These are phyloP conservation scores for Tychaedon coryphoeus DNA, from an alignment of 2,113 vertebrate species.

Conservation along the genomic window DNA sequence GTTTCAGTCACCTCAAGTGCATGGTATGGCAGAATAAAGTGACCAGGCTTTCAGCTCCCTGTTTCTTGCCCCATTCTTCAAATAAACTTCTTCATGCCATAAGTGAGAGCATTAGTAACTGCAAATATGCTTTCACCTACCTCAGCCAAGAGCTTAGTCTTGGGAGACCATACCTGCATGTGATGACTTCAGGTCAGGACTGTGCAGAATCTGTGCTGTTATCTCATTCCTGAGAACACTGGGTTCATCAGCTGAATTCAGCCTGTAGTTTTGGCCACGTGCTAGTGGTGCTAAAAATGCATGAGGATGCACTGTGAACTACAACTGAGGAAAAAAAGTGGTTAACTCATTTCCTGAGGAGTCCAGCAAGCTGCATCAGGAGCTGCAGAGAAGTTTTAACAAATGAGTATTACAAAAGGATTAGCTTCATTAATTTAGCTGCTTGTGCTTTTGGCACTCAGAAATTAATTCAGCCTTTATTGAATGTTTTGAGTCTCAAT, in stretches of 20 bases:
- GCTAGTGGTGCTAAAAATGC: background rate
- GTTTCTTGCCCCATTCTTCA: background rate
- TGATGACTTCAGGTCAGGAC: background rate
- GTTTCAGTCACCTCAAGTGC: background rate
- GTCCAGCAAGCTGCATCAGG: background rate
- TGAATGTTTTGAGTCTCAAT: background rate
- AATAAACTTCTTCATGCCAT: background rate
- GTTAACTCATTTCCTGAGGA: background rate
- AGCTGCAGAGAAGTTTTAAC: background rate
- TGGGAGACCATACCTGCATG: background rate
- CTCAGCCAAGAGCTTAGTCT: background rate
- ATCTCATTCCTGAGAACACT: background rate
- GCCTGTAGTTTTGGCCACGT: background rate
- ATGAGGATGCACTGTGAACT: background rate
- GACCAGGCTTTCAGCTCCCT: background rate
- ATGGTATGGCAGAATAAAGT: background rate
- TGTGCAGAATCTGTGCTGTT: background rate
- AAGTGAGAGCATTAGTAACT: background rate
- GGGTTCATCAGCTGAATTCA: background rate
- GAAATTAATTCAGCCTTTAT: background rate
- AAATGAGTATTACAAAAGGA: background rate
- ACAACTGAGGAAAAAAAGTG: background rate
- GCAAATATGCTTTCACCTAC: background rate
- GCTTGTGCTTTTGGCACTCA: background rate
- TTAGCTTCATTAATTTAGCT: conserved; percentile 3